Conservation (phyloP, 2,797 vertebrate genomes). For the Spondyliosoma cantharus region DNA sequence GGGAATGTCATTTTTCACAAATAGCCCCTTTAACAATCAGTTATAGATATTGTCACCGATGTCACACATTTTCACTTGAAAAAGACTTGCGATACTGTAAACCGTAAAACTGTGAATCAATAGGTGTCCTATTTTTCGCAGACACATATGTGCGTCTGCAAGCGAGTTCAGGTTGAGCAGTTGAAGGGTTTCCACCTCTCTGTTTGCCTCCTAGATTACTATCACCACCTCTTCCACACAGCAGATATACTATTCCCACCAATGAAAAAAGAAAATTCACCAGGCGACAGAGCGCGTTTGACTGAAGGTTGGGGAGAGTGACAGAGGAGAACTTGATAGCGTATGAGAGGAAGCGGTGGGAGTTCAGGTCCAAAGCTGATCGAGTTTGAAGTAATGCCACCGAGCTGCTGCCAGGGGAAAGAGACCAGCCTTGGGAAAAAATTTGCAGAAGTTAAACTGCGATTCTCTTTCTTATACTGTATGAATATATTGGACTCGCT, state of each 20-base stretch:
- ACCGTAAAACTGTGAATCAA: neutral
- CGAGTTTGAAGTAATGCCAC: constrained; percentile 38
- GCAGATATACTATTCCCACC: neutral
- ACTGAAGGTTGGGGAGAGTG: constrained; percentile 26
- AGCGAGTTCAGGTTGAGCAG: constrained; percentile 11
- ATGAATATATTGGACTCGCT: neutral
- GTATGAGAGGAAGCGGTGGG: constrained; percentile 24
- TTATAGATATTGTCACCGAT: neutral
- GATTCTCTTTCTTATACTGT: neutral
- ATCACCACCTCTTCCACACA: neutral
- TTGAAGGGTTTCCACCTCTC: constrained; percentile 25
- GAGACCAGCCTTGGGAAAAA: neutral
- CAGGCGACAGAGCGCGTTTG: constrained; percentile 21
- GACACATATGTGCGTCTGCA: neutral
- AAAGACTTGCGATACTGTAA: neutral
- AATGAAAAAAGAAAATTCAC: constrained; percentile 25
- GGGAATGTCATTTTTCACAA: too few species aligned
- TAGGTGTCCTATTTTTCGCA: neutral
- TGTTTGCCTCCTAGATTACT: constrained; percentile 26
- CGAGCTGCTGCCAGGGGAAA: neutral
- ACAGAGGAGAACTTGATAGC: constrained; percentile 53
- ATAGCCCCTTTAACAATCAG: too few species aligned
- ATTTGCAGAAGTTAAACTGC: neutral
- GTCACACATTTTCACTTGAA: neutral
- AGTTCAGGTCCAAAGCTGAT: constrained; percentile 20